Conservation (phyloP, 1,140 invertebrate genomes). For the Philaenus spumarius region DNA sequence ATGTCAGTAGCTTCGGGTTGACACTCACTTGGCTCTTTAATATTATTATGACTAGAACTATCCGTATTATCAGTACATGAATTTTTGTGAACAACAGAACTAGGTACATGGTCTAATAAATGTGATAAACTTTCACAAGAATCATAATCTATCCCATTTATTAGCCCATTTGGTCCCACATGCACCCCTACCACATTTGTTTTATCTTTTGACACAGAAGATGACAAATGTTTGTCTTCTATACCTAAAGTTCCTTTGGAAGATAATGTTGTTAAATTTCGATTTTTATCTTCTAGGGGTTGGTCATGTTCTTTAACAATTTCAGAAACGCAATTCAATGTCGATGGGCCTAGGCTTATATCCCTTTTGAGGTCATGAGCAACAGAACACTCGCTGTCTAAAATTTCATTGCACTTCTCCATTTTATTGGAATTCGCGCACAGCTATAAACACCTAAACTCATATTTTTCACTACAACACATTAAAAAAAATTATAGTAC, state of each 20-base stretch:
- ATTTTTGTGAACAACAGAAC: slow-evolving; percentile 3
- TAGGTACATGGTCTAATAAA: slow-evolving; percentile 14
- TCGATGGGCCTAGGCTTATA: slow-evolving; percentile 3
- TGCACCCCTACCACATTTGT: slow-evolving; percentile 1
- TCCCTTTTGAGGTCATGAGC: slow-evolving; percentile 16
- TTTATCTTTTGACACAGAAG: slow-evolving; percentile 12
- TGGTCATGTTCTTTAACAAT: slow-evolving; percentile 11
- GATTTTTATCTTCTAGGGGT: slow-evolving; percentile 18
- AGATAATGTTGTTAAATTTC: slow-evolving; percentile 14
- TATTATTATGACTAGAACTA: slow-evolving; percentile 22
- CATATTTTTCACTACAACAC: no score
- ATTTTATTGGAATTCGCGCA: neutral
- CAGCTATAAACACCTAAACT: neutral
- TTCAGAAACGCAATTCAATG: slow-evolving; percentile 13
- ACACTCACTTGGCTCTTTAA: slow-evolving; percentile 5
- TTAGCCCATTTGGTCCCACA: slow-evolving; percentile 17
- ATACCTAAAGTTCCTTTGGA: slow-evolving; percentile 6
- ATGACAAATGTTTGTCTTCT: slow-evolving; percentile 5
- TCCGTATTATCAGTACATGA: neutral
- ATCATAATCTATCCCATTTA: slow-evolving; percentile 18
- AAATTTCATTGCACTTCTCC: slow-evolving; percentile 12
- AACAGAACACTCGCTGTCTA: slow-evolving; percentile 11
- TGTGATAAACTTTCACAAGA: slow-evolving; percentile 10
- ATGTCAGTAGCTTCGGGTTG: neutral
- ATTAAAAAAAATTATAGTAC: no score